Evolutionary conservation across 1,140 invertebrate genomes (phyloP).

Genomic region (Reticulitermes speratus): DNA sequence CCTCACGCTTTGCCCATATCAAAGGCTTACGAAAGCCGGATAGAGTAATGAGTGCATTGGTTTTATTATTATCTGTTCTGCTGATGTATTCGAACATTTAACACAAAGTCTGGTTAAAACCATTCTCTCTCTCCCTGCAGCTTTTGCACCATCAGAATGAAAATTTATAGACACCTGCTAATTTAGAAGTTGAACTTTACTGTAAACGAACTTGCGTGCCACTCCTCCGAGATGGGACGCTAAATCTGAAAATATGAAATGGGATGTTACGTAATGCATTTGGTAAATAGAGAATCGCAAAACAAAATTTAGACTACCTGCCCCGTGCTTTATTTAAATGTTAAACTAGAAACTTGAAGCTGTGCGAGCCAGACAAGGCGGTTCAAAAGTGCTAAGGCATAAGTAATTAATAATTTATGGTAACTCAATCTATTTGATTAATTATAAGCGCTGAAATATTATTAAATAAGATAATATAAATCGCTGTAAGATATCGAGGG

Average conservation of each 20-base stretch:
- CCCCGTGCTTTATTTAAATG: not conserved
- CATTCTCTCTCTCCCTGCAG: not conserved
- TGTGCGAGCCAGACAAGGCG: no score
- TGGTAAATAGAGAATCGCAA: not conserved
- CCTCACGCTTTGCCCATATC: not conserved
- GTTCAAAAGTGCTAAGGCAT: no score
- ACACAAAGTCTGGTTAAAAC: not conserved
- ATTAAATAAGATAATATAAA: no score
- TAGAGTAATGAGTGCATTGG: not conserved
- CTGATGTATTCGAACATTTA: not conserved
- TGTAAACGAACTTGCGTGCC: not conserved
- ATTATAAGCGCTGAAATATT: no score
- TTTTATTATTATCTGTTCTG: not conserved
- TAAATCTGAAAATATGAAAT: not conserved
- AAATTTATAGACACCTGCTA: conserved; percentile 19
- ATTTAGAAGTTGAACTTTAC: not conserved
- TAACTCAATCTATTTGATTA: no score
- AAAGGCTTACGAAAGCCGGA: not conserved
- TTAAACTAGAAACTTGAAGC: no score
- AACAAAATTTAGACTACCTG: not conserved
- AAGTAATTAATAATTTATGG: no score
- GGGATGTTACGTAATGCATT: not conserved
- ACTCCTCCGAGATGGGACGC: not conserved
- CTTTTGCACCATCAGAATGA: not conserved
- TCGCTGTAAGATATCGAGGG: no score